A percentile compares a stretch with the other conserved stretches of the same genome.
phyloP scores from a whole-genome alignment of 64 coral and sea anemone genomes.

The Montipora capricornis region DNA sequence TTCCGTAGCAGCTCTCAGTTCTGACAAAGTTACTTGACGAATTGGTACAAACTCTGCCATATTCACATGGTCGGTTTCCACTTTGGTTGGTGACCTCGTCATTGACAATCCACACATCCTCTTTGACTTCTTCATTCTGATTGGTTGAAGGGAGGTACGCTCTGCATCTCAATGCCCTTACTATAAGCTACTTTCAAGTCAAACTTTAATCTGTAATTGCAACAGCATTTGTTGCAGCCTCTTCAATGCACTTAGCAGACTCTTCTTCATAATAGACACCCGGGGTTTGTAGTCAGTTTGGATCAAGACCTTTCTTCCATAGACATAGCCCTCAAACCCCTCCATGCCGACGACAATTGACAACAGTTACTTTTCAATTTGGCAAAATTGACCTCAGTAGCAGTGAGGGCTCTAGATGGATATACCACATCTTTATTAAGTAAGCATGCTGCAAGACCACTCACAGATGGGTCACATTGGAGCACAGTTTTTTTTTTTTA shows the following conservation, averaged over 20 bases:
- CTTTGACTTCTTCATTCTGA: neutral
- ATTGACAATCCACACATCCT: neutral
- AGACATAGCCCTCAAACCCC: neutral
- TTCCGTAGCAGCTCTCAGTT: neutral
- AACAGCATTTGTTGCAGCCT: constrained; percentile 32
- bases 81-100: constrained; percentile 1
- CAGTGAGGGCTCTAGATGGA: constrained; percentile 26
- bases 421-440: constrained; percentile 46
- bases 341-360: constrained; percentile 11
- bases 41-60: constrained; percentile 5
- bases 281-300: neutral
- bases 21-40: neutral
- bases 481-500: neutral
- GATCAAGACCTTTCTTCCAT: no score
- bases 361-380: constrained; percentile 37
- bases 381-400: neutral
- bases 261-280: constrained; percentile 25
- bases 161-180: constrained; percentile 6
- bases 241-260: constrained; percentile 39
- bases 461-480: neutral
- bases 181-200: constrained; percentile 22
- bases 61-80: neutral
- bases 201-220: constrained; percentile 14
- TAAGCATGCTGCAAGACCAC: constrained; percentile 35
- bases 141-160: neutral